Evolutionary conservation across 2,888 invertebrate species (phyloP).

Genomic region (Aromia moschata): DNA sequence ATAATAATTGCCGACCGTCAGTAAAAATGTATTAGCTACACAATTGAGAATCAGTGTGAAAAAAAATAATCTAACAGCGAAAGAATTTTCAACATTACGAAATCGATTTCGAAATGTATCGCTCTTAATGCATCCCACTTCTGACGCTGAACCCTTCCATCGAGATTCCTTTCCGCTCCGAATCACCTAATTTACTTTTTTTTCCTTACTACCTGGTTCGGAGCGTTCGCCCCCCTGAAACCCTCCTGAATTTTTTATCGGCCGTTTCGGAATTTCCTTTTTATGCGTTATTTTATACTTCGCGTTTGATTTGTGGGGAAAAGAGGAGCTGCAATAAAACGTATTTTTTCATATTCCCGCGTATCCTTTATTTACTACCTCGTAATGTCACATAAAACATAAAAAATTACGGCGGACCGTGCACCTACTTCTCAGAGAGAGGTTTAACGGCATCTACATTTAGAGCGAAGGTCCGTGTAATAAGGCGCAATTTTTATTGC

Average conservation of each 20-base stretch:
- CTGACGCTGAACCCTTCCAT: neutral
- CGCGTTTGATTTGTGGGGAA: conserved; percentile 4
- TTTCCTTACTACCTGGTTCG: neutral
- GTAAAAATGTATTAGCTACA: too few species aligned
- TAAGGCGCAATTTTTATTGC: conserved; percentile 1
- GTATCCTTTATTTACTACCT: conserved; percentile 8
- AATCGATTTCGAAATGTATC: neutral
- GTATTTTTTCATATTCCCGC: conserved; percentile 12
- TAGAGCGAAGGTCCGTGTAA: neutral
- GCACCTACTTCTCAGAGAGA: conserved; percentile 1
- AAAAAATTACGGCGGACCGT: conserved; percentile 6
- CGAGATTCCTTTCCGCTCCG: neutral
- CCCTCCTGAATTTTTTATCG: neutral
- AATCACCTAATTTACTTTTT: neutral
- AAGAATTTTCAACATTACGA: too few species aligned
- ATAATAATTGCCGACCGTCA: too few species aligned
- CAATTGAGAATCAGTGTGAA: too few species aligned
- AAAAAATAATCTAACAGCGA: too few species aligned
- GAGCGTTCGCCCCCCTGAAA: neutral
- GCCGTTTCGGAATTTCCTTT: neutral
- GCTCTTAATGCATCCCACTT: neutral
- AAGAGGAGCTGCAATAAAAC: conserved; percentile 8
- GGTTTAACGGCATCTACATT: neutral
- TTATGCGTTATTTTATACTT: neutral
- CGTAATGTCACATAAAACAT: conserved; percentile 12